Evolutionary conservation across 2,113 vertebrate species (phyloP).

Genomic region (Esox niger): DNA sequence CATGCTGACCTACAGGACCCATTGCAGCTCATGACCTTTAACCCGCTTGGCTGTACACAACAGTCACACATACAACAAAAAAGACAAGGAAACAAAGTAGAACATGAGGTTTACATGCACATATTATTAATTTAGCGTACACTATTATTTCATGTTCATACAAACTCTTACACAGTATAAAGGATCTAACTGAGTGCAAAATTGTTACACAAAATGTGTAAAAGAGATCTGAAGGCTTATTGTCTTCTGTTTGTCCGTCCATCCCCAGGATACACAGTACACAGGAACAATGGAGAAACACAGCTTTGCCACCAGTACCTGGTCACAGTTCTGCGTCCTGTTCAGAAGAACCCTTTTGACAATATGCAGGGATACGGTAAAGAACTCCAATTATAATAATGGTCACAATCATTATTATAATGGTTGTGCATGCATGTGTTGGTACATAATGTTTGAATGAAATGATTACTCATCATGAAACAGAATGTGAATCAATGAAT

Average conservation of each 20-base stretch:
- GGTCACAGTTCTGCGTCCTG: conserved; percentile 96
- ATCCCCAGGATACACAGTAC: conserved; percentile 67
- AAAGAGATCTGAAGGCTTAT: neutral
- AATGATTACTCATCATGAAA: neutral
- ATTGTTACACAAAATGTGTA: neutral
- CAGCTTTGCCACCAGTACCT: conserved; percentile 91
- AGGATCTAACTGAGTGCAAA: too few species aligned
- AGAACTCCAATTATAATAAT: neutral
- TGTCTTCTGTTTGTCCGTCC: neutral
- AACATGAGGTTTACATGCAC: too few species aligned
- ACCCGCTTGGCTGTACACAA: neutral
- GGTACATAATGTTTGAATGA: neutral
- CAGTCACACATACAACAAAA: too few species aligned
- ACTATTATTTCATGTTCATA: too few species aligned
- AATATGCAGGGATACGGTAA: conserved; percentile 93
- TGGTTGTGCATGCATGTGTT: neutral
- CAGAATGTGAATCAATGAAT: neutral
- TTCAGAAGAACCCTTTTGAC: conserved; percentile 93
- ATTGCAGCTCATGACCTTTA: neutral
- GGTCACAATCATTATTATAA: neutral
- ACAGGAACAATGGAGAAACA: conserved; percentile 90
- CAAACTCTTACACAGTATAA: too few species aligned
- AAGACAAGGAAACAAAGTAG: too few species aligned
- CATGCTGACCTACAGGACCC: neutral
- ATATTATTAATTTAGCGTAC: too few species aligned